Conservation (phyloP, 2,113 vertebrate genomes). For the Cyprinodon variegatus region DNA sequence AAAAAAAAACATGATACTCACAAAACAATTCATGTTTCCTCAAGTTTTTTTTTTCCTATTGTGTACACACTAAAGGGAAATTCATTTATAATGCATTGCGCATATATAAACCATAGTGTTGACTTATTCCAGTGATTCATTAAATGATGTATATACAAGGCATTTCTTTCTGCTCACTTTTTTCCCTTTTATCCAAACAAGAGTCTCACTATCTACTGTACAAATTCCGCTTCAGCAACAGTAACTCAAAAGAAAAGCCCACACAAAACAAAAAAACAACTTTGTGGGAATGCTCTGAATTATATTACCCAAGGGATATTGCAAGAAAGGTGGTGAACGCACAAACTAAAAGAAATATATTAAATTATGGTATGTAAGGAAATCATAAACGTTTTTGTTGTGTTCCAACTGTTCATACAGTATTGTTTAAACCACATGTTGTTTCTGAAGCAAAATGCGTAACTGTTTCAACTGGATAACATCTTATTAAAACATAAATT, state of each 20-base stretch:
- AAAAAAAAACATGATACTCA: neutral
- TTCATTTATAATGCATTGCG: neutral
- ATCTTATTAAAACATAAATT: neutral
- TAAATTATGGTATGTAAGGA: neutral
- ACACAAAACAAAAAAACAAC: neutral
- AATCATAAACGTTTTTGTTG: neutral
- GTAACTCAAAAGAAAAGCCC: neutral
- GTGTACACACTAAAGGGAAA: neutral
- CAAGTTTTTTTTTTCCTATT: neutral
- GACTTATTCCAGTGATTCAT: neutral
- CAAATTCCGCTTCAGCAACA: neutral
- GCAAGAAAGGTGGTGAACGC: neutral
- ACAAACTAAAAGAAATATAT: neutral
- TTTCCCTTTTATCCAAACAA: neutral
- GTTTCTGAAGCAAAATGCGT: neutral
- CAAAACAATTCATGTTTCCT: neutral
- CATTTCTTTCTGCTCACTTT: neutral
- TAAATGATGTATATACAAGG: neutral
- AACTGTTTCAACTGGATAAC: neutral
- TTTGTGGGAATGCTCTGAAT: neutral
- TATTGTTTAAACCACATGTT: neutral
- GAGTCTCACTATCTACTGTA: neutral
- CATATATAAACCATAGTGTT: neutral
- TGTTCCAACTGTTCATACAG: neutral
- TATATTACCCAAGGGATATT: neutral